phyloP scores from a whole-genome alignment of 2,797 vertebrate species.

The Eremophila alpestris region DNA sequence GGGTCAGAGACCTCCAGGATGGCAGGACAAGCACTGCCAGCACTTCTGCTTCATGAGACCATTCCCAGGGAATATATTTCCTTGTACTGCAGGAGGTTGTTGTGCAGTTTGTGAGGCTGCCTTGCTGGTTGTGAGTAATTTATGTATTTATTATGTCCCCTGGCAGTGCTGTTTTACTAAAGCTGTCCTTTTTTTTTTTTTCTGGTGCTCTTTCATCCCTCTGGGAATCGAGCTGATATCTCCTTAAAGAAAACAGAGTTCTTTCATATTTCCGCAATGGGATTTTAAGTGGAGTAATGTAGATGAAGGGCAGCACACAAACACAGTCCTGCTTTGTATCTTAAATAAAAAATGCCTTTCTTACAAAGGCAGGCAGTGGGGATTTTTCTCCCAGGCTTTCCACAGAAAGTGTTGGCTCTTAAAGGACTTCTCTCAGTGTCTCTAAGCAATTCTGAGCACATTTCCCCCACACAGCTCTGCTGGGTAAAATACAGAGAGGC shows the following conservation, averaged over 20 bases:
- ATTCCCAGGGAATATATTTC: background rate
- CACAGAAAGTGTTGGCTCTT: background rate
- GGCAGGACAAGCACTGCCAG: background rate
- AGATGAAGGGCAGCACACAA: constrained; percentile 50
- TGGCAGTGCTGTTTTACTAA: constrained; percentile 59
- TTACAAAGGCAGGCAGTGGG: background rate
- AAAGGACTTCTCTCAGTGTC: constrained; percentile 1
- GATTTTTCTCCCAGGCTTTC: constrained; percentile 20
- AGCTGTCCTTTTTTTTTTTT: constrained; percentile 12
- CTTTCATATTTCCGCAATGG: constrained; percentile 48
- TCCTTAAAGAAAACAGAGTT: constrained; percentile 54
- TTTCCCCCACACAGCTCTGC: background rate
- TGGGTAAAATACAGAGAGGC: background rate
- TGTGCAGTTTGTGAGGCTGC: background rate
- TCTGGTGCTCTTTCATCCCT: constrained; percentile 28
- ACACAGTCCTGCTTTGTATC: constrained; percentile 19
- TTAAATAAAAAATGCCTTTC: constrained; percentile 48
- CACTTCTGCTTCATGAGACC: background rate
- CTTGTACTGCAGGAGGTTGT: background rate
- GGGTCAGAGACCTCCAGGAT: background rate
- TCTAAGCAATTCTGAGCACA: constrained; percentile 20
- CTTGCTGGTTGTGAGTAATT: constrained; percentile 49
- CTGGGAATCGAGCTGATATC: constrained; percentile 24
- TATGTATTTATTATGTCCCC: constrained; percentile 55
- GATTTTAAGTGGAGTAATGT: constrained; percentile 59